Evolutionary conservation across 2,113 vertebrate species (phyloP).

Genomic region (Aythya baeri): DNA sequence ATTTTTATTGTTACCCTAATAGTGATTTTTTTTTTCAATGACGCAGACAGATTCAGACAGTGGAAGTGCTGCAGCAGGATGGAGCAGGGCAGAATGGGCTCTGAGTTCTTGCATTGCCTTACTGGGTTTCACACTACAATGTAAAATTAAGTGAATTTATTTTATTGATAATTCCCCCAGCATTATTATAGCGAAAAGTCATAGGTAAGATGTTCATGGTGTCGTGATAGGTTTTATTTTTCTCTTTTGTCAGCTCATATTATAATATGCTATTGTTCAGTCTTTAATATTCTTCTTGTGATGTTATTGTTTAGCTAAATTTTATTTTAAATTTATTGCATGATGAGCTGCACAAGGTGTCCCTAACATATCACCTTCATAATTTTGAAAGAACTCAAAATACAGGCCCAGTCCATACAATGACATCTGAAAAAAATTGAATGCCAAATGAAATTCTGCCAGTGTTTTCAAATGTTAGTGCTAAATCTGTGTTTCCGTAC

Average conservation of each 20-base stretch:
- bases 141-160: constrained; percentile 18
- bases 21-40: neutral
- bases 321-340: constrained; percentile 9
- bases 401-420: neutral
- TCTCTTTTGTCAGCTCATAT: neutral
- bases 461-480: neutral
- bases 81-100: neutral
- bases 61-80: neutral
- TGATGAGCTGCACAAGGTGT: neutral
- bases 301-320: neutral
- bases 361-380: neutral
- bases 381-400: neutral
- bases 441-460: neutral
- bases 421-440: neutral
- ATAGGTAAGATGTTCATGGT: neutral
- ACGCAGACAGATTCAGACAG: neutral
- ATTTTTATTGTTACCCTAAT: neutral
- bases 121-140: neutral
- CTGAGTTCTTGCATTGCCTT: neutral
- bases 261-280: neutral
- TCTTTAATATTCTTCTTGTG: neutral
- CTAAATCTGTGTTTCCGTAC: constrained; percentile 5
- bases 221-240: neutral
- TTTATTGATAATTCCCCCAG: neutral
- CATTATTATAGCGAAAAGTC: neutral